Base-by-base conservation (phyloP, 1,140 invertebrate species). In the Amphibalanus amphitrite region DNA sequence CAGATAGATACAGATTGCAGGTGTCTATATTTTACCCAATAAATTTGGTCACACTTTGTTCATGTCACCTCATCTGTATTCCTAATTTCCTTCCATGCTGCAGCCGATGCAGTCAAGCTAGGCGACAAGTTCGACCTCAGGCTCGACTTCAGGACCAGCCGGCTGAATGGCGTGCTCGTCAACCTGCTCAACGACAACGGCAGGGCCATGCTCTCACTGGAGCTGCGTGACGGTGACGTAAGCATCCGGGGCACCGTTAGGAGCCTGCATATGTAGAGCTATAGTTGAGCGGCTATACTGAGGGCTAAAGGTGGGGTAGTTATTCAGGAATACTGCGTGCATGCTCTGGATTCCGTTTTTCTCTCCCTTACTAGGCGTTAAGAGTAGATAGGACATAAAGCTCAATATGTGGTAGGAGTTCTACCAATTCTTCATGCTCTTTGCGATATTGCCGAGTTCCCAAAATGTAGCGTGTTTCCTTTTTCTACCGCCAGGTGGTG, bases 61-160 rank as follows among this genome's bases (percentile, higher is more conserved):
- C 6, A 38, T 8, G 38, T 17, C 17, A 17, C 38, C 6, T 17
- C 38, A 38, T 38, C 38, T 38, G 38, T 6, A 38, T 17, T 17
- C 38, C 38, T 38, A 38, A 6, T 17, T 8, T 38, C 38, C 38
- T 6, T 6, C 6, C 38, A 6, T n/a, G 26, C 20, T 23, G 29
- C 76, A 91, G 90, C 85, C 76, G 84, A 85, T 73, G 83, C 87
- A 74, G 91, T 89, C 77, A 84, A 86, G 74, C 81, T 92, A 17
- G 86, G 86, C 30, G 82, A 82, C 65, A 80, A 85, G 29, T 80
- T 90, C 64, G 89, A 92, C 74, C 78, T 95, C 29, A 84, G 87
- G 76, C 81, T 95, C 59, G 89, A 94, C 78, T 95, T 95, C 78
- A 83, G 90, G 73, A 94, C 91, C 13, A 88, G 88, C 0, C 88